Percentiles rank a stretch among this genome's conserved stretches.
phyloP scores from a whole-genome alignment of 1,140 invertebrate genomes.

The Drosophila bipectinata region DNA sequence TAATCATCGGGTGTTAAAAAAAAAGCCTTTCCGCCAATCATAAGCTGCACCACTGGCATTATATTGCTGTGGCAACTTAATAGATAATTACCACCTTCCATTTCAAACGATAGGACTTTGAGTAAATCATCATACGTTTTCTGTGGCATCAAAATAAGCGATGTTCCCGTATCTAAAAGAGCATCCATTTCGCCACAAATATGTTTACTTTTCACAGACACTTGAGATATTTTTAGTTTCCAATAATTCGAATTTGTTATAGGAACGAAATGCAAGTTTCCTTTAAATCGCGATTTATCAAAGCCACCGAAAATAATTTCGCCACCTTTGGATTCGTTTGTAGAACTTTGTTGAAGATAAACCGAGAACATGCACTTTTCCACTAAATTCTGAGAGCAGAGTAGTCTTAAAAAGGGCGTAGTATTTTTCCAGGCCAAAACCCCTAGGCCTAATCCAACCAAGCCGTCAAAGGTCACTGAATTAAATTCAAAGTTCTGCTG shows the following conservation, averaged over 20 bases:
- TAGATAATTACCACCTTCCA: neutral
- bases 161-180: slow-evolving; percentile 92
- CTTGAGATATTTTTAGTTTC: slow-evolving; percentile 62
- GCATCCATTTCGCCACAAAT: slow-evolving; percentile 85
- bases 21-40: slow-evolving; percentile 36
- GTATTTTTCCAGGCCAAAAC: slow-evolving; percentile 95
- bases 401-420: slow-evolving; percentile 96
- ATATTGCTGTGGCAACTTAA: slow-evolving; percentile 11
- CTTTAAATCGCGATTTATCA: slow-evolving; percentile 46
- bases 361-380: slow-evolving; percentile 95
- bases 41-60: slow-evolving; percentile 34
- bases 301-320: slow-evolving; percentile 66
- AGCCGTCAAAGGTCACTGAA: slow-evolving; percentile 98
- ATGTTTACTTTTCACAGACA: slow-evolving; percentile 5
- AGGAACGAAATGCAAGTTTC: slow-evolving; percentile 65
- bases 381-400: slow-evolving; percentile 93
- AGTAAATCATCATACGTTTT: slow-evolving; percentile 81
- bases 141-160: slow-evolving; percentile 88
- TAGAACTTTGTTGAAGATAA: slow-evolving; percentile 90
- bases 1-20: slow-evolving; percentile 35
- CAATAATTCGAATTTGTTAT: slow-evolving; percentile 60
- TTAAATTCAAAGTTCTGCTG: slow-evolving; percentile 94
- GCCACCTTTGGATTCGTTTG: slow-evolving; percentile 76
- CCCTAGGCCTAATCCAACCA: slow-evolving; percentile 95
- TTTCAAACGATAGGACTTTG: slow-evolving; percentile 4